A percentile compares a stretch with the other conserved stretches of the same genome.
Conservation (phyloP, 1,140 invertebrate genomes). For the Atta cephalotes region DNA sequence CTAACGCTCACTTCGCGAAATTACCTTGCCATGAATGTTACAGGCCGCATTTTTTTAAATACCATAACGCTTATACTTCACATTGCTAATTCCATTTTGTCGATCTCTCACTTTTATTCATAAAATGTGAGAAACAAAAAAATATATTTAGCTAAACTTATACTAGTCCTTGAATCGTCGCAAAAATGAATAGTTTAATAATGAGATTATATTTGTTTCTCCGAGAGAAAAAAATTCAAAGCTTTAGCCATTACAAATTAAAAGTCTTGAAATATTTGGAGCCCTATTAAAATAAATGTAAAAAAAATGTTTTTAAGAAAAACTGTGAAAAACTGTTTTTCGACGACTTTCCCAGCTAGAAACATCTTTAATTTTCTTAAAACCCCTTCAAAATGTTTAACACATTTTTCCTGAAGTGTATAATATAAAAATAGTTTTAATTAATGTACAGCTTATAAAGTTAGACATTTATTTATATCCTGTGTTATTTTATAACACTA, state of each 20-base stretch:
- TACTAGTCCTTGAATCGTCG: background rate
- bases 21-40: background rate
- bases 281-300: too few relatives aligned
- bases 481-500: too few relatives aligned
- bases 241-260: too few relatives aligned
- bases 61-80: background rate
- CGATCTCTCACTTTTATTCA: background rate
- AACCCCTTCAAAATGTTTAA: too few relatives aligned
- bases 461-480: background rate
- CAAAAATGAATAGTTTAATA: too few relatives aligned
- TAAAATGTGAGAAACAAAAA: background rate
- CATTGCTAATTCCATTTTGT: background rate
- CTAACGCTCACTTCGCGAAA: slow-evolving; percentile 13
- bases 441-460: background rate
- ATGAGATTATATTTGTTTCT: too few relatives aligned
- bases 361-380: background rate
- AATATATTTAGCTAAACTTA: background rate
- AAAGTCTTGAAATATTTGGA: too few relatives aligned
- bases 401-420: background rate
- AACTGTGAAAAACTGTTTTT: too few relatives aligned
- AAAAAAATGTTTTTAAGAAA: too few relatives aligned
- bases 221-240: too few relatives aligned
- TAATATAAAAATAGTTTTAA: background rate
- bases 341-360: too few relatives aligned
- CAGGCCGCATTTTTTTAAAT: background rate